These are phyloP conservation scores for Pristis pectinata DNA, from an alignment of 2,797 vertebrate species.

Conservation along the genomic window DNA sequence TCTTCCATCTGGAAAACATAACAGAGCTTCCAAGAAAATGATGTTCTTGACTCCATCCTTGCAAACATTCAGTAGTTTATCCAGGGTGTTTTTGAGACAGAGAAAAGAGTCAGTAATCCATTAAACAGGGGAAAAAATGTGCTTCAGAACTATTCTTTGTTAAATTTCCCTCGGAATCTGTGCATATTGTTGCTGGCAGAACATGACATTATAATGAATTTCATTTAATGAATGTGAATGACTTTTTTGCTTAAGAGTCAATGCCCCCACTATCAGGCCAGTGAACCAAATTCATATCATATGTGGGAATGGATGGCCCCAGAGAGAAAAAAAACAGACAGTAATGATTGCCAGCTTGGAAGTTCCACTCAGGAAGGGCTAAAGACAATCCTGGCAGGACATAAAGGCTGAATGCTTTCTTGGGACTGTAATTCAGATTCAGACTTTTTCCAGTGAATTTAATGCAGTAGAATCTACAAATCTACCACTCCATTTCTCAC, in stretches of 20 bases:
- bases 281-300: background rate
- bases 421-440: background rate
- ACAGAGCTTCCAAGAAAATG: background rate
- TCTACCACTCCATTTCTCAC: background rate
- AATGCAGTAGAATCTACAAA: background rate
- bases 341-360: background rate
- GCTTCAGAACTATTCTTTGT: too few relatives aligned
- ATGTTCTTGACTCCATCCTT: background rate
- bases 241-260: background rate
- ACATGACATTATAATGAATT: background rate
- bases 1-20: background rate
- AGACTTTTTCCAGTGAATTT: background rate
- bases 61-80: slow-evolving; percentile 3
- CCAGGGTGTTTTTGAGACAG: background rate
- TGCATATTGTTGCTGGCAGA: background rate
- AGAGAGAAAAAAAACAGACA: background rate
- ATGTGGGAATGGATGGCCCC: background rate
- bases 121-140: background rate
- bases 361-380: background rate
- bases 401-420: background rate
- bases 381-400: background rate
- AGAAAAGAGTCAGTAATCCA: background rate
- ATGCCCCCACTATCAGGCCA: background rate
- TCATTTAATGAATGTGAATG: background rate
- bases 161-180: background rate